phyloP scores from a whole-genome alignment of 2,113 vertebrate genomes.

The Salvelinus sp. region DNA sequence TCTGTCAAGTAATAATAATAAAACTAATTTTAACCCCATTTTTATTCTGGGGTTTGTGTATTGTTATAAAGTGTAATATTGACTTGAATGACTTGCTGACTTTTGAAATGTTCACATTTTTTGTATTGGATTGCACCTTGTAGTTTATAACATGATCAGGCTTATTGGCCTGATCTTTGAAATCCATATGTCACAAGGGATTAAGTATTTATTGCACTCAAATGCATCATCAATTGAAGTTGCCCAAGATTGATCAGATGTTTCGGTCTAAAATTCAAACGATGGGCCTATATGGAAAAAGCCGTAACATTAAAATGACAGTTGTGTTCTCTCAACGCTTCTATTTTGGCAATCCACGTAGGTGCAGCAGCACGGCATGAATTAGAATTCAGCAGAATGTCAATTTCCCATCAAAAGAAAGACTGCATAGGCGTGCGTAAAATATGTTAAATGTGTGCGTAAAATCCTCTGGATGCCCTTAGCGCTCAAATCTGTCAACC shows the following conservation, averaged over 20 bases:
- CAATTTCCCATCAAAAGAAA: not conserved
- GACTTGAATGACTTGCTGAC: too few species aligned
- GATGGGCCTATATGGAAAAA: not conserved
- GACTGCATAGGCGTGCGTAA: not conserved
- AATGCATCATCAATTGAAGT: too few species aligned
- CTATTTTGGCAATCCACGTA: not conserved
- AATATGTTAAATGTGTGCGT: not conserved
- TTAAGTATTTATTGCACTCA: too few species aligned
- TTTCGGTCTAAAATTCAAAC: too few species aligned
- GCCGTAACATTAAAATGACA: too few species aligned
- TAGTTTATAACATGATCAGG: not conserved
- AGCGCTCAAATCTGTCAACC: not conserved
- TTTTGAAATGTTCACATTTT: not conserved
- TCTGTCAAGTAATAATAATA: conserved; percentile 69
- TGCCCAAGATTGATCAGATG: too few species aligned
- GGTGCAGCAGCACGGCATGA: not conserved
- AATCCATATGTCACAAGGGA: too few species aligned
- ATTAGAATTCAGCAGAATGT: not conserved
- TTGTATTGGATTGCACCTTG: not conserved
- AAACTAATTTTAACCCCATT: conserved; percentile 77
- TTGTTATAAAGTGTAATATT: not conserved
- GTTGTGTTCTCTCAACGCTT: not conserved
- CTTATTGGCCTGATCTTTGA: not conserved
- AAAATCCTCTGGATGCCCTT: not conserved
- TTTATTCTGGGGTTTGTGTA: conserved; percentile 21